These are phyloP conservation scores for Gorilla gorilla DNA, from an alignment of 2,113 vertebrate species.

Conservation along the genomic window DNA sequence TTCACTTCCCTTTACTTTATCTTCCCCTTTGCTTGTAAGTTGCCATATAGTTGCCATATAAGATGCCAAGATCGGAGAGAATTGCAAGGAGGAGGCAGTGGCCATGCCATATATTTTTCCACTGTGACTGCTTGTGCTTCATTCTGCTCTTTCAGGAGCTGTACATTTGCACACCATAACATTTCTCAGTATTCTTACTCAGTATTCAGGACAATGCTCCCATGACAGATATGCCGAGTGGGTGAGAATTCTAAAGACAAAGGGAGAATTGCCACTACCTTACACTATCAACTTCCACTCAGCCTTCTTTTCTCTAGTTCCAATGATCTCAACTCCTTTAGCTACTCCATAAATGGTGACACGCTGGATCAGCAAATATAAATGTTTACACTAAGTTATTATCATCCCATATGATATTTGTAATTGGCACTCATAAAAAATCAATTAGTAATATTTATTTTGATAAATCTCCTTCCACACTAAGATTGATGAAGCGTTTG, in stretches of 20 bases:
- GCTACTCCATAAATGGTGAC: not conserved
- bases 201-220: not conserved
- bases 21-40: not conserved
- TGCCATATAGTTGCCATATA: not conserved
- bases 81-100: too few relatives aligned
- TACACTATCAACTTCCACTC: not conserved
- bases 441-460: conserved; percentile 7
- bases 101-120: not conserved
- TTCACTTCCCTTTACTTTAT: not conserved
- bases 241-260: not conserved
- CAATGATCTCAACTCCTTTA: not conserved
- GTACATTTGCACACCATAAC: not conserved
- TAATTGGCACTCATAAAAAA: not conserved
- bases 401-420: conserved; percentile 10
- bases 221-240: not conserved
- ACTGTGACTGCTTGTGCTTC: not conserved
- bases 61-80: too few relatives aligned
- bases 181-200: not conserved
- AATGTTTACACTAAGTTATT: not conserved
- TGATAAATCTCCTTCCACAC: not conserved
- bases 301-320: conserved; percentile 31
- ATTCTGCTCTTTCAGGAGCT: not conserved
- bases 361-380: not conserved
- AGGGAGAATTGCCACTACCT: not conserved
- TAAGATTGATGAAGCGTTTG: not conserved